Evolutionary conservation across 2,113 vertebrate genomes (phyloP), one percentile per base, ranked within the genome.

Genomic region (Triplophysa rosa): DNA sequence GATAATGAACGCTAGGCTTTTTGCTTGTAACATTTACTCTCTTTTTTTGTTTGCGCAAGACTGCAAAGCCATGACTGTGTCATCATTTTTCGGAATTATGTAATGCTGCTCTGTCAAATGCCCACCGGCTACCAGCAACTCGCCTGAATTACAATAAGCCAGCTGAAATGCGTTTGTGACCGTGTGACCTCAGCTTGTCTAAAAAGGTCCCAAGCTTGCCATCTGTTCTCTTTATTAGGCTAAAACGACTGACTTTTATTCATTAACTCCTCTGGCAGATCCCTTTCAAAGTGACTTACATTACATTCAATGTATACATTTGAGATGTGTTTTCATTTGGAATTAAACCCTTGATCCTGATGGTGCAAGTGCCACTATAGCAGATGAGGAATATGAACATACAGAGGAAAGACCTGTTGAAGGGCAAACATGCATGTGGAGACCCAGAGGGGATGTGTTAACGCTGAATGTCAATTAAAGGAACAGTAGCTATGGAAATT

Each of bases 401-500:
- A 37, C 33, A 37, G 33, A 37, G 7, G 33, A 37, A 37, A 37
- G 5, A 37, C 33, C 33, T 37, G 33, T 37, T 37, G 33, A 37
- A 37, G 33, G 33, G 33, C 33, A 37, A 37, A 37, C 33, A 37
- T 37, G 33, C 7, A 37, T 37, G 33, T 37, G 24, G 66, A 54
- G 49, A 33, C 26, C 68, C 52, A 26, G 71, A 77, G 64, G 33
- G 23, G 56, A 75, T 78, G 74, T 77, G 75, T 64, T 52, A 47
- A 40, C 5, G 52, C 14, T 63, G 73, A 17, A 72, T 33, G 79
- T 71, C 68, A 84, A 73, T 80, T 77, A 80, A 83, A 84, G 49
- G 54, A 67, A 40, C 54, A 47, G 78, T 84, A 73, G 66, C 82
- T 84, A 80, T 80, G 82, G 67, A 58, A 68, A 84, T 76, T 70